These are phyloP conservation scores for Telmatherina bonti DNA, from an alignment of 2,797 vertebrate species.

Conservation along the genomic window DNA sequence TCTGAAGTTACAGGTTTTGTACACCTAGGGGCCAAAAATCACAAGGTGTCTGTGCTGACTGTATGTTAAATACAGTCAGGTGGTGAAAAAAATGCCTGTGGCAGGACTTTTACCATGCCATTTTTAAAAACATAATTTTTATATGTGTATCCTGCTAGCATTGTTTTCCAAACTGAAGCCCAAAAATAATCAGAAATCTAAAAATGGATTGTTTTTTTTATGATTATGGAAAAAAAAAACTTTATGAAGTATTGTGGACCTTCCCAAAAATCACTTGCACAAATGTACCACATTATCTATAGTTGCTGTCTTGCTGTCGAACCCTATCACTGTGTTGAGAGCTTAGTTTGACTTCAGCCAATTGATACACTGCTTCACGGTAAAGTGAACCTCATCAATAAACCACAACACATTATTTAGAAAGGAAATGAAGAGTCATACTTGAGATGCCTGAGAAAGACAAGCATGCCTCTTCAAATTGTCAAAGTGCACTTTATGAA, in stretches of 20 bases:
- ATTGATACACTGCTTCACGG: constrained; percentile 62
- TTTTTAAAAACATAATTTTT: too few relatives aligned
- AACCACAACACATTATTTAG: constrained; percentile 71
- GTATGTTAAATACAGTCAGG: too few relatives aligned
- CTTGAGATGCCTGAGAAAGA: constrained; percentile 45
- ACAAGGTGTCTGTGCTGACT: too few relatives aligned
- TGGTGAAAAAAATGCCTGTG: too few relatives aligned
- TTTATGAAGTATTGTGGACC: background rate
- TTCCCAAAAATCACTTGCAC: background rate
- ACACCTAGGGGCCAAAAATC: too few relatives aligned
- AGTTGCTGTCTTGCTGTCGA: constrained; percentile 10
- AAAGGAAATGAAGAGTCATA: constrained; percentile 66
- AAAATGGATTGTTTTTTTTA: too few relatives aligned
- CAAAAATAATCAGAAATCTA: too few relatives aligned
- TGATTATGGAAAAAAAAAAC: background rate
- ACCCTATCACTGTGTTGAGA: constrained; percentile 20
- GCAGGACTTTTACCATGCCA: too few relatives aligned
- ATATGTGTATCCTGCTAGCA: too few relatives aligned
- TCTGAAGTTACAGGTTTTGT: too few relatives aligned
- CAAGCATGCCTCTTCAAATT: constrained; percentile 45
- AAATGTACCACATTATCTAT: constrained; percentile 7
- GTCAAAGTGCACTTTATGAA: constrained; percentile 61
- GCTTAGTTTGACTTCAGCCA: constrained; percentile 39
- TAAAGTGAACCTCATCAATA: constrained; percentile 71
- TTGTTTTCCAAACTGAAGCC: too few relatives aligned